Percentiles rank a stretch among this genome's conserved stretches.
phyloP scores from a whole-genome alignment of 1,140 invertebrate species.

The Drosophila subobscura region DNA sequence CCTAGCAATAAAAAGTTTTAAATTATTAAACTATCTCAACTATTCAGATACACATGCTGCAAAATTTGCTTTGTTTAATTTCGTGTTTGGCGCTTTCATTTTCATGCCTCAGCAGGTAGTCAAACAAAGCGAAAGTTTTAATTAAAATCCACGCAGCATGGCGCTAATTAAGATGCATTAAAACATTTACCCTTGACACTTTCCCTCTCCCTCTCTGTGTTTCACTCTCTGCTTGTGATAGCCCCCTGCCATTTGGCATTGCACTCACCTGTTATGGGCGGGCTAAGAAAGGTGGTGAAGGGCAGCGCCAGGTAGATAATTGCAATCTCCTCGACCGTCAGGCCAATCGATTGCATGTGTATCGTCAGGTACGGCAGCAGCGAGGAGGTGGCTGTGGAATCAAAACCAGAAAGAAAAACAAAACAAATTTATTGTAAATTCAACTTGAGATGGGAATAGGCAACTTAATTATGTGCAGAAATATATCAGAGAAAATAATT shows the following conservation, averaged over 20 bases:
- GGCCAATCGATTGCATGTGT: slow-evolving; percentile 93
- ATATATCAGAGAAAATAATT: slow-evolving; percentile 6
- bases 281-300: slow-evolving; percentile 91
- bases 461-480: slow-evolving; percentile 27
- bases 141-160: slow-evolving; percentile 42
- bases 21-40: too few species aligned
- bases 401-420: slow-evolving; percentile 68
- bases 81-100: not conserved
- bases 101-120: not conserved
- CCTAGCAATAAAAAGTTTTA: too few species aligned
- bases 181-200: slow-evolving; percentile 7
- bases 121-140: slow-evolving; percentile 41
- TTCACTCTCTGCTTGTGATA: not conserved
- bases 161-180: slow-evolving; percentile 43
- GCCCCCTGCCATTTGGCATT: not conserved
- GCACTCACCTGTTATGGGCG: slow-evolving; percentile 89
- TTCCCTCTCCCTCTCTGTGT: not conserved
- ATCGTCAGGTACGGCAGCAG: slow-evolving; percentile 92
- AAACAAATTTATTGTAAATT: slow-evolving; percentile 15
- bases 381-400: slow-evolving; percentile 88
- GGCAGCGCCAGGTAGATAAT: slow-evolving; percentile 93
- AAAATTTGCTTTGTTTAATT: not conserved
- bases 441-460: not conserved
- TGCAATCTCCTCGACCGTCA: slow-evolving; percentile 92
- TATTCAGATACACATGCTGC: too few species aligned